These are phyloP conservation scores for Hemiprocne comata DNA, from an alignment of 2,113 vertebrate species.

Conservation along the genomic window DNA sequence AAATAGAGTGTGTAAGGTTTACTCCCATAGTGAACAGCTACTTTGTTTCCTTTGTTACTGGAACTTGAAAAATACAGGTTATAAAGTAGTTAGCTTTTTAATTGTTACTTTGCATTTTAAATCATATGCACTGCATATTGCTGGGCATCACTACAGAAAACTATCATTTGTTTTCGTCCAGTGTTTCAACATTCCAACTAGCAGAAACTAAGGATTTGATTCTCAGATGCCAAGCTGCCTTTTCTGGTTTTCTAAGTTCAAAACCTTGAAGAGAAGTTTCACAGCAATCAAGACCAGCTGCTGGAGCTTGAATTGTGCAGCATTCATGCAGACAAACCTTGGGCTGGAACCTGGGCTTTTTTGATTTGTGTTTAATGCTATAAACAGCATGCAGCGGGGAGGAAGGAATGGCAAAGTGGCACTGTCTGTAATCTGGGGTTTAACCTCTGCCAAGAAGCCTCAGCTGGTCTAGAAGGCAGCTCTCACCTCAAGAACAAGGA, in stretches of 20 bases:
- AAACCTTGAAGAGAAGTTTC: not conserved
- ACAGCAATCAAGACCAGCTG: not conserved
- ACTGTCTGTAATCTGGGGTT: not conserved
- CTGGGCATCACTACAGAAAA: not conserved
- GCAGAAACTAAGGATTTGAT: not conserved
- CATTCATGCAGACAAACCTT: not conserved
- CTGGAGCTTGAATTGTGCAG: not conserved
- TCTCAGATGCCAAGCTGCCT: not conserved
- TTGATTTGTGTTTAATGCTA: not conserved
- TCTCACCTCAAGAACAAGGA: not conserved
- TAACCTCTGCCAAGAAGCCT: not conserved
- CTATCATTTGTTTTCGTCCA: not conserved
- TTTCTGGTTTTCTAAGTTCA: not conserved
- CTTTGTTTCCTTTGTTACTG: not conserved
- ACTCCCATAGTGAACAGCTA: not conserved
- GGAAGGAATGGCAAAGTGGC: not conserved
- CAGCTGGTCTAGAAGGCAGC: not conserved
- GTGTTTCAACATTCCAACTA: not conserved
- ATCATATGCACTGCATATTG: not conserved
- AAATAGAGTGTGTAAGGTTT: not conserved
- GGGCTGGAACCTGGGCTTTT: not conserved
- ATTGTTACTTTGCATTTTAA: not conserved
- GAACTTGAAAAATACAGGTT: not conserved
- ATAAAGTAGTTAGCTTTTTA: not conserved
- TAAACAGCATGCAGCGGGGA: not conserved